Evolutionary conservation across 2,888 invertebrate genomes (phyloP), one percentile per base, ranked within the genome.

Genomic region (Chelonus formosanus): DNA sequence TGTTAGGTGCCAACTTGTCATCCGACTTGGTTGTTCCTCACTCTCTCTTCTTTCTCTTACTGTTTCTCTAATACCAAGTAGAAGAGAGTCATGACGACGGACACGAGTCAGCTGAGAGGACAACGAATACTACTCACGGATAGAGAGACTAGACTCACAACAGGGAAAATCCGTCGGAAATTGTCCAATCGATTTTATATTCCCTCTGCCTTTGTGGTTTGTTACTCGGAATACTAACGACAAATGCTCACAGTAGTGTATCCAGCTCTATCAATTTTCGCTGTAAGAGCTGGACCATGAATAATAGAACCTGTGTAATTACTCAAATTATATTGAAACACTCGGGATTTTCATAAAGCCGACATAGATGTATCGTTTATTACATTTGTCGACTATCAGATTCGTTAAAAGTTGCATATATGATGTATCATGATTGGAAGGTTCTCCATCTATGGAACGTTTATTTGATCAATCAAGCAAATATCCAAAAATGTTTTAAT

Each of bases 1-100:
- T 78, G 77, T 77, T 75, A 75, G 73, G 69, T 76, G 72, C 74
- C 73, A 75, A 70, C 66, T 69, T 69, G 68, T 68, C 67, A 70
- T 62, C 65, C 60, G 57, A 52, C 67, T 58, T 65, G 31, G 43
- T 50, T 57, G 45, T 52, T 44, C 65, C 60, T 68, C 7, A 43
- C 47, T 63, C 56, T 40, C 52, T 58, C 45, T 45, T 4, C 36
- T 47, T 65, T 52, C 62, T 43, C 52, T 63, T 8, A 50, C 32
- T 31, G 58, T 52, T 60, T 32, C 7, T 31, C 36, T 10, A 50
- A 10, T 48, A 20, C 20, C 43, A 10, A 3, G 31, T 8, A n/a
- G 43, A 45, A 34, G 36, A 34, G 32, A 35, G 58, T 34, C 35
- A 48, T 43, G 45, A 53, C 32, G 47, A 47, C 59, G 47, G 47